Percentiles rank a stretch among this genome's conserved stretches.
These are phyloP conservation scores for Bambusicola thoracicus DNA, from an alignment of 2,113 vertebrate species.

Conservation along the genomic window DNA sequence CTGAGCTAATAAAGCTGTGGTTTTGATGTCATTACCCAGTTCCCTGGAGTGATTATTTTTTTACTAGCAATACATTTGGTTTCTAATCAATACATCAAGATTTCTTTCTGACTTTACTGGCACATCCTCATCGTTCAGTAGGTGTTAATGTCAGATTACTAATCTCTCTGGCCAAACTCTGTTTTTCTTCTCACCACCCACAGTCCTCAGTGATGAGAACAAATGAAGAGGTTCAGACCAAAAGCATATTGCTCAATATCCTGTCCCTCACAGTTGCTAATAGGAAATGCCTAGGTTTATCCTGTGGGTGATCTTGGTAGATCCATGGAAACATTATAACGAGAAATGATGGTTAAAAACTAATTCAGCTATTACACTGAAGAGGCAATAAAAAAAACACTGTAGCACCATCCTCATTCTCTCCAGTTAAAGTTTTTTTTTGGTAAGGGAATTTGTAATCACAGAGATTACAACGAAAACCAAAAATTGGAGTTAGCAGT, in stretches of 20 bases:
- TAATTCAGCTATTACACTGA: background rate
- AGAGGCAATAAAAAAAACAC: background rate
- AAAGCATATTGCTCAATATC: background rate
- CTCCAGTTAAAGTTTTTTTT: slow-evolving; percentile 23
- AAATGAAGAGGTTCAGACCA: background rate
- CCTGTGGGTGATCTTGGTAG: background rate
- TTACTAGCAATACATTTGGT: background rate
- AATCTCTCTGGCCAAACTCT: background rate
- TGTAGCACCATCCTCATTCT: background rate
- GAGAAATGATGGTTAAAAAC: background rate
- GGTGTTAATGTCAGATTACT: background rate
- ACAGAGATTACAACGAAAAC: background rate
- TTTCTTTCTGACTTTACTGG: background rate
- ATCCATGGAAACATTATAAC: background rate
- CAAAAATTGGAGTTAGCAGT: background rate
- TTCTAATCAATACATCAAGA: background rate
- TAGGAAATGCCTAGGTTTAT: background rate
- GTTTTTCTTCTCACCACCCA: background rate
- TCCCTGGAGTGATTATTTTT: background rate
- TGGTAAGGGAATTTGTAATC: slow-evolving; percentile 9
- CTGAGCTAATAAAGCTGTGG: background rate
- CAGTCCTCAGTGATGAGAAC: background rate
- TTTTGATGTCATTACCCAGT: background rate
- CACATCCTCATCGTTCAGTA: background rate
- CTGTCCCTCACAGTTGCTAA: background rate